Conservation (phyloP, 1,140 invertebrate genomes). For the Brachionus rubens region DNA sequence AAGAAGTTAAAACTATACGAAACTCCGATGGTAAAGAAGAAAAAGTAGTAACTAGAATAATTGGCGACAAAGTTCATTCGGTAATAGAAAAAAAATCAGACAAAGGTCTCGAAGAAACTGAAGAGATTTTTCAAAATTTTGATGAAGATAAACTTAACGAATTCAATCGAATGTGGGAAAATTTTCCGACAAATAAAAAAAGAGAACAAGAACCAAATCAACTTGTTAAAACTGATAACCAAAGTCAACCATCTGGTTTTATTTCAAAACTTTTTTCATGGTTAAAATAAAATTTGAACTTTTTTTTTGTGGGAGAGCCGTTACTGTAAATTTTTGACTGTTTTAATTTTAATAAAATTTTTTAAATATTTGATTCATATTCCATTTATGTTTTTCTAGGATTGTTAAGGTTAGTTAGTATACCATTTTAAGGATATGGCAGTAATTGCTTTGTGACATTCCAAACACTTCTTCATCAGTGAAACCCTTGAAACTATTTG, state of each 20-base stretch:
- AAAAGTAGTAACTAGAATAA: slow-evolving; percentile 29
- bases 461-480: no score
- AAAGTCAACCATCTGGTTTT: neutral
- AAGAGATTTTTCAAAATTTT: slow-evolving; percentile 40
- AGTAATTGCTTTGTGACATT: no score
- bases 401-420: no score
- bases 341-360: no score
- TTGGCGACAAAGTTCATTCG: slow-evolving; percentile 39
- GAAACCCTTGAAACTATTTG: no score
- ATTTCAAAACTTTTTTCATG: slow-evolving; percentile 30
- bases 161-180: slow-evolving; percentile 29
- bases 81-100: slow-evolving; percentile 18
- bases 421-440: no score
- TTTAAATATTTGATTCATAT: no score
- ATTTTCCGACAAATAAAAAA: neutral
- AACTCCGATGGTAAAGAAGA: slow-evolving; percentile 30
- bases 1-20: slow-evolving; percentile 40
- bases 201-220: neutral
- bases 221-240: neutral
- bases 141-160: slow-evolving; percentile 15
- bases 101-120: slow-evolving; percentile 22
- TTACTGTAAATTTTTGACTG: neutral
- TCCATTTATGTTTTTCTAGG: no score
- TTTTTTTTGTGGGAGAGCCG: neutral
- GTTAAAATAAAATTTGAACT: neutral